phyloP scores from a whole-genome alignment of 2,888 invertebrate genomes.

The Ferrisia virgata region DNA sequence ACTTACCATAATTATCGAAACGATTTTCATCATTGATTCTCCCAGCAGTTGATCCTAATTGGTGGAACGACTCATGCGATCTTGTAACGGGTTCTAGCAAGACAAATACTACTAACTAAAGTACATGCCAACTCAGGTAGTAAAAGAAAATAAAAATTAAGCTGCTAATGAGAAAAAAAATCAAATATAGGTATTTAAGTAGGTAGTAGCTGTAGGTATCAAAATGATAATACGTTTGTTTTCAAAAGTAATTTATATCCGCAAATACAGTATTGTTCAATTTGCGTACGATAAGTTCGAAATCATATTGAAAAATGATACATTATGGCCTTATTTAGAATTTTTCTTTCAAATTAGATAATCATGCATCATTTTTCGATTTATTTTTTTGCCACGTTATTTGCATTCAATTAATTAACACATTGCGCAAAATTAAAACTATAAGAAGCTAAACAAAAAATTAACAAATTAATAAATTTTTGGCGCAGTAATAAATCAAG shows the following conservation, averaged over 20 bases:
- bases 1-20: constrained; percentile 44
- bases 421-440: no score
- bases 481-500: not conserved
- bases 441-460: no score
- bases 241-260: no score
- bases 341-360: no score
- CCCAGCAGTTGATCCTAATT: not conserved
- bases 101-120: constrained; percentile 44
- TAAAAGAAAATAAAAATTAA: constrained; percentile 1
- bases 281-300: no score
- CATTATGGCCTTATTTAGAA: no score
- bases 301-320: no score
- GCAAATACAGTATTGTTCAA: no score
- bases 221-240: not conserved
- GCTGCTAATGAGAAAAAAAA: not conserved
- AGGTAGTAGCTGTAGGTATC: not conserved
- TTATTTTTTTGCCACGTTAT: no score
- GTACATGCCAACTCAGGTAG: constrained; percentile 21
- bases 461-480: no score
- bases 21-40: constrained; percentile 34
- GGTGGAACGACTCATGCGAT: constrained; percentile 39
- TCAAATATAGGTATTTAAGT: not conserved
- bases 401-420: no score
- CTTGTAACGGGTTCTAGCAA: constrained; percentile 42
- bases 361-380: no score